Evolutionary conservation across 2,113 vertebrate genomes (phyloP), one percentile per base, ranked within the genome.

Genomic region (Pogona vitticeps): DNA sequence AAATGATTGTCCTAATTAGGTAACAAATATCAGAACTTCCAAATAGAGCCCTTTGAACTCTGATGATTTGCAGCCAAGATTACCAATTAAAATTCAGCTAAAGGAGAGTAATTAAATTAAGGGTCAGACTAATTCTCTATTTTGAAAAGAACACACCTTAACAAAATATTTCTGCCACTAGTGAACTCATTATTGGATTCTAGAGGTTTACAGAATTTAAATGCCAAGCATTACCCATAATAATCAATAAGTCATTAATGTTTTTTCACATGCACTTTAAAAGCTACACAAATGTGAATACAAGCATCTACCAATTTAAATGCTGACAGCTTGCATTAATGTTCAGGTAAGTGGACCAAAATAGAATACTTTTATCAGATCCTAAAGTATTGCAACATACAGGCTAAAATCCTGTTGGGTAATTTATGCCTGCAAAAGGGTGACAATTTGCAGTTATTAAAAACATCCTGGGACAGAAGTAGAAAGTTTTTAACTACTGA

Each of bases 1-100:
- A 93, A 94, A 90, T 91, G 86, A 94, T 90, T 88, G 85, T 71
- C 42, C 38, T 95, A 94, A 95, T 93, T 95, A 92, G 72, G 88
- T 94, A 93, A 76, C 70, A 93, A 95, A 93, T 93, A 90, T 86
- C 94, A 70, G 1, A 38, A 63, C 89, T 93, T 92, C 70, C 72
- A 88, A 81, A 36, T 6, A 85, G 75, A 88, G 56, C 91, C 85
- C 85, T 14, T 18, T 89, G 80, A 86, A 94, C 31, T 71, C 82
- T 88, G 82, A 52, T 88, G 88, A 89, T 92, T 94, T 93, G 56
- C 52, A 63, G 68, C 46, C 3, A 65, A 70, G 88, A 76, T 52
- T 80, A 83, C 91, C 84, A 93, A 86, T 91, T 93, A 36, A 83
- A 89, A 91, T 82, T 76, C 87, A 63, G 70, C 80, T 78, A 89